Evolutionary conservation across 2,113 vertebrate species (phyloP).

Genomic region (Nibea coibor): DNA sequence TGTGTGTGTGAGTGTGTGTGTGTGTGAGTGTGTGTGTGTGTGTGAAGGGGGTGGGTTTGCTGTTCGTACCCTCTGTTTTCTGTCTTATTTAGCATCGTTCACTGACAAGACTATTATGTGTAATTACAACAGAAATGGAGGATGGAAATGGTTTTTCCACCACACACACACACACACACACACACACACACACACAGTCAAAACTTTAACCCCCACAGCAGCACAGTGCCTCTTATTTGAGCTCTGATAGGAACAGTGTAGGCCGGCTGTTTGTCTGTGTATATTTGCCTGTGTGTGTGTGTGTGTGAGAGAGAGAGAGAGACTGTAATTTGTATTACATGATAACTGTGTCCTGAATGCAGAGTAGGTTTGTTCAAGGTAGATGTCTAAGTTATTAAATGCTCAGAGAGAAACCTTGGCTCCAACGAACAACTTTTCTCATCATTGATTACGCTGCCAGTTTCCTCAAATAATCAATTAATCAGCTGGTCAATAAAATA

Average conservation of each 20-base stretch:
- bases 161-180: conserved; percentile 11
- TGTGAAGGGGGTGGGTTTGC: conserved; percentile 5
- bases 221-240: conserved; percentile 48
- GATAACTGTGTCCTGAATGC: conserved; percentile 13
- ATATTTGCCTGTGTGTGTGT: conserved; percentile 19
- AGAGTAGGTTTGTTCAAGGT: neutral
- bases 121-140: conserved; percentile 56
- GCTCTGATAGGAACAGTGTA: conserved; percentile 55
- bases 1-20: conserved; percentile 22
- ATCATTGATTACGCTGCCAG: neutral
- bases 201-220: conserved; percentile 49
- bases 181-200: conserved; percentile 18
- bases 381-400: neutral
- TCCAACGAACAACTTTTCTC: neutral
- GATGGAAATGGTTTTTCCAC: conserved; percentile 46
- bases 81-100: conserved; percentile 33
- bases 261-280: conserved; percentile 28
- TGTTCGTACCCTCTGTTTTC: conserved; percentile 29
- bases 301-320: neutral
- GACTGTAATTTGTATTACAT: neutral
- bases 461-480: neutral
- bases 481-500: neutral
- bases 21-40: conserved; percentile 6
- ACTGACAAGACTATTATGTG: conserved; percentile 41
- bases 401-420: neutral